phyloP scores from a whole-genome alignment of 1,140 invertebrate species.

The Ooceraea biroi region DNA sequence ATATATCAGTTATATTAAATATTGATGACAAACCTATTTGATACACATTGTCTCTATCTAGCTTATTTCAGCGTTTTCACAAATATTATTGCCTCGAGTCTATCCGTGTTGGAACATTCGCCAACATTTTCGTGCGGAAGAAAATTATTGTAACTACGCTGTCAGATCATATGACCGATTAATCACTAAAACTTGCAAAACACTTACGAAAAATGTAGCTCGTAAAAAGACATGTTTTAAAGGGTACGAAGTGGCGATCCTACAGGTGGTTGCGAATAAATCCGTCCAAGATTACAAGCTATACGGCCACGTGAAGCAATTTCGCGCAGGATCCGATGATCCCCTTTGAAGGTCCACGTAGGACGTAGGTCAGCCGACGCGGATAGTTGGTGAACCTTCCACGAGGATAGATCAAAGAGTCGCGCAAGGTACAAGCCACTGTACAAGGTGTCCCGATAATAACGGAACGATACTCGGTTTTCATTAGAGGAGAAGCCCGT shows the following conservation, averaged over 20 bases:
- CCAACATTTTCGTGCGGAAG: neutral
- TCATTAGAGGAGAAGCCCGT: constrained; percentile 58
- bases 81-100: too few species aligned
- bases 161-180: neutral
- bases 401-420: constrained; percentile 65
- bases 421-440: neutral
- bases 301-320: constrained; percentile 15
- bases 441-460: constrained; percentile 52
- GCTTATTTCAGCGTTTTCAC: too few species aligned
- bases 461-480: constrained; percentile 20
- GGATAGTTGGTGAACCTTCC: constrained; percentile 3
- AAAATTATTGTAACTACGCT: neutral
- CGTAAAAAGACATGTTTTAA: neutral
- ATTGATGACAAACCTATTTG: too few species aligned
- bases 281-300: constrained; percentile 29
- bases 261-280: constrained; percentile 69
- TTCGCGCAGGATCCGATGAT: constrained; percentile 15
- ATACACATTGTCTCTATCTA: too few species aligned
- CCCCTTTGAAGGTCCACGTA: constrained; percentile 9
- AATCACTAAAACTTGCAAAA: neutral
- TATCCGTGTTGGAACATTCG: too few species aligned
- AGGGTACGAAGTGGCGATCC: constrained; percentile 26
- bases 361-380: neutral
- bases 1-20: too few species aligned
- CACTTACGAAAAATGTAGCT: neutral